phyloP scores from a whole-genome alignment of 2,888 invertebrate species.

The Seira ritae region DNA sequence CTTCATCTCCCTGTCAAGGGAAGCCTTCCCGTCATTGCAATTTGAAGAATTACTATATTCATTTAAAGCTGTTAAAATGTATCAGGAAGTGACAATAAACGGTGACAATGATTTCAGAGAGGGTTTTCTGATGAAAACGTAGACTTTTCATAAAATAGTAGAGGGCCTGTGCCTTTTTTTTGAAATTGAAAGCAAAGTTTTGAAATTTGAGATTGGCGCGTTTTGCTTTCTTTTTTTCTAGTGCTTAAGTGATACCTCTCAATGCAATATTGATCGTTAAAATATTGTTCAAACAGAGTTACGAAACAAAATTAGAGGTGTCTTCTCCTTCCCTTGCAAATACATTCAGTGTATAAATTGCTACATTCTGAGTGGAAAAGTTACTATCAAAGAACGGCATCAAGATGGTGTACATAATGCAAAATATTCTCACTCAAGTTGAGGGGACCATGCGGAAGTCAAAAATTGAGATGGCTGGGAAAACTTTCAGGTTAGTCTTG shows the following conservation, averaged over 20 bases:
- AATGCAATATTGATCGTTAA: too few relatives aligned
- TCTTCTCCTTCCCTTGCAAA: too few relatives aligned
- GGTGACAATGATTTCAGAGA: background rate
- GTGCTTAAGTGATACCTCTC: too few relatives aligned
- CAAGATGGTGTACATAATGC: constrained; percentile 67
- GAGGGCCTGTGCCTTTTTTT: background rate
- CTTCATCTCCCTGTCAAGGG: background rate
- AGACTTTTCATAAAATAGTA: background rate
- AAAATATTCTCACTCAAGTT: constrained; percentile 61
- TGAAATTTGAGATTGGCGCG: background rate
- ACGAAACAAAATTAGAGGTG: too few relatives aligned
- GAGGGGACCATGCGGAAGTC: constrained; percentile 61
- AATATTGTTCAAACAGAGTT: too few relatives aligned
- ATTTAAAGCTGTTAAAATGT: too few relatives aligned
- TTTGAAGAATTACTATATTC: background rate
- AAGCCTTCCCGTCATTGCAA: background rate
- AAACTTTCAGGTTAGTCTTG: constrained; percentile 46
- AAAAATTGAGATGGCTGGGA: constrained; percentile 55
- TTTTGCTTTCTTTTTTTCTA: background rate
- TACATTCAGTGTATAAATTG: too few relatives aligned
- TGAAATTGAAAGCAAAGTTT: background rate
- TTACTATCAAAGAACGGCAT: background rate
- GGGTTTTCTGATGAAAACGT: background rate
- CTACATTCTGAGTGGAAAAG: background rate
- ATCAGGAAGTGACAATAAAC: background rate